Evolutionary conservation across 2,888 invertebrate species (phyloP), one percentile per base, ranked within the genome.

Genomic region (Mesorhabditis belari): DNA sequence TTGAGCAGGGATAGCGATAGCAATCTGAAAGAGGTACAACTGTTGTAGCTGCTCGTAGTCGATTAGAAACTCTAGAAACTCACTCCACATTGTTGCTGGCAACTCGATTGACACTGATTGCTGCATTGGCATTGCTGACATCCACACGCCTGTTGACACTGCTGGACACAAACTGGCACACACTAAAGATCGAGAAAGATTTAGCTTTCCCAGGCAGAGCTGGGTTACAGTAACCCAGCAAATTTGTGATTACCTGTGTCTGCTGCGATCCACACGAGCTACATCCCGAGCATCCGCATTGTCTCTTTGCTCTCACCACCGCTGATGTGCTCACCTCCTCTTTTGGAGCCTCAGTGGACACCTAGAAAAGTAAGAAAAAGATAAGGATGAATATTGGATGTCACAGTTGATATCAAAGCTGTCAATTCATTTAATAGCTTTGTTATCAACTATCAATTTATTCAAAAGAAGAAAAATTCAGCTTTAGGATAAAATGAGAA

Each of bases 131-230:
- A 23, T 17, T 68, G 60, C 49, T 66, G 60, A 63, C 73, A 73
- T 4, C 71, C 66, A 44, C 25, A n/a, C n/a, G n/a, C n/a, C n/a
- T n/a, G 49, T 51, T 69, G 69, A 57, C 73, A 73, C 58, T 73
- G 73, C 62, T 73, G 73, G 27, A 73, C 64, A 53, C 72, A 73
- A 12, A 69, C 62, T 24, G 72, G 72, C 23, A 70, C 61, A 61
- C 72, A 73, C 28, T 66, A 61, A 35, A 35, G n/a, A 35, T 17
- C 12, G 12, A 17, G 44, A n/a, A n/a, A 35, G n/a, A 35, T 35
- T 9, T 17, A 35, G 44, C n/a, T 9, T 17, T 9, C 12, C n/a
- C 44, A 35, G 44, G 44, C 44, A 1, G n/a, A 9, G 44, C 44
- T 9, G 44, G 12, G 44, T 35, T 35, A 9, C 44, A 17, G 12